These are phyloP conservation scores for Aulostomus chinensis DNA, from an alignment of 2,797 vertebrate species.

Conservation along the genomic window DNA sequence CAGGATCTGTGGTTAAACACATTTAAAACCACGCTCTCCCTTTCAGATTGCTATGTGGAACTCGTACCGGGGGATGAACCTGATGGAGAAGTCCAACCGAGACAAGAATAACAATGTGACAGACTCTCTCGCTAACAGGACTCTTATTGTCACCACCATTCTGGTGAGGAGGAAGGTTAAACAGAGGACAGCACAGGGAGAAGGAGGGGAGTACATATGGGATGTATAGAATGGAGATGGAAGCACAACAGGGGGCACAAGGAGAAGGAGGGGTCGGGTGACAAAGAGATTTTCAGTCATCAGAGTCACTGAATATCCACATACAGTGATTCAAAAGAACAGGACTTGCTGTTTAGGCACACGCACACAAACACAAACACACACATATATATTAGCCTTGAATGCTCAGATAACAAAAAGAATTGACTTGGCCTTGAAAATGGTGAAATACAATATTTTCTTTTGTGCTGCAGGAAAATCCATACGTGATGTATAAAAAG, in stretches of 20 bases:
- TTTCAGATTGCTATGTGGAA: constrained; percentile 95
- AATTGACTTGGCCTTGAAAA: too few relatives aligned
- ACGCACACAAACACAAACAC: too few relatives aligned
- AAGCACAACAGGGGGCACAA: constrained; percentile 5
- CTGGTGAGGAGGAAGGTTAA: constrained; percentile 80
- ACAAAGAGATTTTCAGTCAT: too few relatives aligned
- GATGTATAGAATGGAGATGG: constrained; percentile 13
- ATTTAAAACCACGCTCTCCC: constrained; percentile 34
- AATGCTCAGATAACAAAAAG: too few relatives aligned
- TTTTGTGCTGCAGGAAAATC: constrained; percentile 96
- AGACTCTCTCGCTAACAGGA: constrained; percentile 93
- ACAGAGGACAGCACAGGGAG: constrained; percentile 23
- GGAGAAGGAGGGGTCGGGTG: neutral
- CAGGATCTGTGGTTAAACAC: constrained; percentile 10
- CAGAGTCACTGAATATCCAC: neutral
- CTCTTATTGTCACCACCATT: constrained; percentile 96
- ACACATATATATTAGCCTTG: too few relatives aligned
- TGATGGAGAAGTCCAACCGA: constrained; percentile 84
- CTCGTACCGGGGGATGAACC: constrained; percentile 92
- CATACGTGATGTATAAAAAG: constrained; percentile 96
- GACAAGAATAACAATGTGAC: constrained; percentile 89
- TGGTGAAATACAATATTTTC: constrained; percentile 1
- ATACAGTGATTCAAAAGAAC: too few relatives aligned
- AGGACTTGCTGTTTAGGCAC: too few relatives aligned
- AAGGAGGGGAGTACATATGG: constrained; percentile 7